These are phyloP conservation scores for Macrochelys suwanniensis DNA, from an alignment of 2,797 vertebrate species.

Conservation along the genomic window DNA sequence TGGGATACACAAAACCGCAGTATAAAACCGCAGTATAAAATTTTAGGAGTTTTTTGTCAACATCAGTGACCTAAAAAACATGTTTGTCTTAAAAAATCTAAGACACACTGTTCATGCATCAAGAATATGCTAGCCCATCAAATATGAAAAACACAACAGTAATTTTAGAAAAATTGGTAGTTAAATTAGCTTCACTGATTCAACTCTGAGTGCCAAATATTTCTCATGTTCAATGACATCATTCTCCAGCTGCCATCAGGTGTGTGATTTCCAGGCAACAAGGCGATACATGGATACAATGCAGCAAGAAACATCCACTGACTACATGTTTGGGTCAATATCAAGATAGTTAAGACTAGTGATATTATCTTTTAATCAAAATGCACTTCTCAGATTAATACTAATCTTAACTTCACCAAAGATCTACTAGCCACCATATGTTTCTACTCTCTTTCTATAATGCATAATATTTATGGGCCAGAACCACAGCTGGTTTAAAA, in stretches of 20 bases:
- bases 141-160: fast-evolving
- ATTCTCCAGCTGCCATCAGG: background rate
- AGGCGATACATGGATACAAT: background rate
- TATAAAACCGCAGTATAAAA: background rate
- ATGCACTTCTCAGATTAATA: background rate
- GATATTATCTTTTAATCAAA: background rate
- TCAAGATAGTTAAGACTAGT: background rate
- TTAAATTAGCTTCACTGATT: background rate
- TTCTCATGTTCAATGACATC: background rate
- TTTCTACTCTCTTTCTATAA: background rate
- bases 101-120: background rate
- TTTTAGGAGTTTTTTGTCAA: background rate
- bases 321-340: background rate
- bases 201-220: background rate
- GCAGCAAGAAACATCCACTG: background rate
- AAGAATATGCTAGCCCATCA: background rate
- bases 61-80: background rate
- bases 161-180: background rate
- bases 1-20: background rate
- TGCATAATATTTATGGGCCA: background rate
- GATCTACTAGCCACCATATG: background rate
- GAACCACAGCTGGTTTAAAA: background rate
- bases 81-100: background rate
- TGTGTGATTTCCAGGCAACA: fast-evolving
- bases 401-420: background rate